These are phyloP conservation scores for Lerista edwardsae DNA, from an alignment of 2,797 vertebrate genomes.

Conservation along the genomic window DNA sequence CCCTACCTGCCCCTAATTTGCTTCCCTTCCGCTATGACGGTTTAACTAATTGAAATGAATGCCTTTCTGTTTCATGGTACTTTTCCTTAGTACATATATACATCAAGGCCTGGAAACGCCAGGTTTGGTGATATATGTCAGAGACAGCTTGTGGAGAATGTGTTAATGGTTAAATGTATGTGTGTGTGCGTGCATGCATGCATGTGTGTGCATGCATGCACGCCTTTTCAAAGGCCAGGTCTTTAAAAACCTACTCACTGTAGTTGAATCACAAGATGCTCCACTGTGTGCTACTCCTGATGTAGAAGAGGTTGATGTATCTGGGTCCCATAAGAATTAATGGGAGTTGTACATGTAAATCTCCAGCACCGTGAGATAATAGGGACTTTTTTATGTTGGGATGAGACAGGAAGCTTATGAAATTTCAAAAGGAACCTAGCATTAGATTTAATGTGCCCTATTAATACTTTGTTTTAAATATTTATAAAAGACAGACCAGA, in stretches of 20 bases:
- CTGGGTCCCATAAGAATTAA: conserved; percentile 64
- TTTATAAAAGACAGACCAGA: conserved; percentile 63
- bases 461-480: conserved; percentile 65
- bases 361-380: conserved; percentile 69
- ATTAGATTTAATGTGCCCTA: conserved; percentile 59
- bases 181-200: neutral
- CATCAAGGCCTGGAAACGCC: conserved; percentile 69
- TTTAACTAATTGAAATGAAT: conserved; percentile 86
- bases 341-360: conserved; percentile 69
- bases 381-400: conserved; percentile 63
- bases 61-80: conserved; percentile 69
- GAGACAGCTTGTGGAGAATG: conserved; percentile 59
- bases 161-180: conserved; percentile 65
- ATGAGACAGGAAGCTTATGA: conserved; percentile 64
- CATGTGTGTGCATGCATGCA: neutral
- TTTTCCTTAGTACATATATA: conserved; percentile 72
- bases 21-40: conserved; percentile 81
- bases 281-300: conserved; percentile 63
- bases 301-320: conserved; percentile 63
- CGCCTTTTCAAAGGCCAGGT: conserved; percentile 46
- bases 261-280: conserved; percentile 55
- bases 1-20: conserved; percentile 64
- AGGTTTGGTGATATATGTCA: conserved; percentile 62
- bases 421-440: conserved; percentile 64
- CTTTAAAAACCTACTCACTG: neutral